phyloP scores from a whole-genome alignment of 2,113 vertebrate species.

The Oplegnathus fasciatus region DNA sequence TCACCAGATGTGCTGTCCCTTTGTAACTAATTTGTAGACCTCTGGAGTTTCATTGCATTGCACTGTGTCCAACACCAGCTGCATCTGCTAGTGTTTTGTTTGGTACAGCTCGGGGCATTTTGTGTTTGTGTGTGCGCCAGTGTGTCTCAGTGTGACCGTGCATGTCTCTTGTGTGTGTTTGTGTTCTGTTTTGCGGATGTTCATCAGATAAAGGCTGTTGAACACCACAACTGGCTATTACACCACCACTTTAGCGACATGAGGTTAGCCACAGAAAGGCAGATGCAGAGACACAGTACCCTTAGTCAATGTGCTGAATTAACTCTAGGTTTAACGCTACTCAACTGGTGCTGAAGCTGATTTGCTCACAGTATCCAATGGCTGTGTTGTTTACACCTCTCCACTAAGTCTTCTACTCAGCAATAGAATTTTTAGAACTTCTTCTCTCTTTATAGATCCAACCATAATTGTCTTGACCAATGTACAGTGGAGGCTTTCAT shows the following conservation, averaged over 20 bases:
- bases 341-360: background rate
- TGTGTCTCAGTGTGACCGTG: constrained; percentile 16
- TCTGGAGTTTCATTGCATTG: constrained; percentile 56
- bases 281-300: constrained; percentile 52
- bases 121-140: constrained; percentile 42
- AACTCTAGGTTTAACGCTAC: constrained; percentile 31
- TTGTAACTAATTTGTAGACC: constrained; percentile 69
- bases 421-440: constrained; percentile 1
- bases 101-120: constrained; percentile 62
- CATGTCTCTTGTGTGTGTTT: constrained; percentile 42
- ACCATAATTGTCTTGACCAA: constrained; percentile 28
- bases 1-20: constrained; percentile 70
- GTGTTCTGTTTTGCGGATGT: constrained; percentile 64
- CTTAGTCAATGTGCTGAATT: constrained; percentile 41
- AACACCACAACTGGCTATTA: constrained; percentile 71
- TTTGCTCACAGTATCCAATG: background rate
- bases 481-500: constrained; percentile 33
- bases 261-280: constrained; percentile 70
- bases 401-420: background rate
- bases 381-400: constrained; percentile 39
- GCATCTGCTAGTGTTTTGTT: constrained; percentile 80
- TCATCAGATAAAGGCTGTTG: constrained; percentile 77
- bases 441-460: constrained; percentile 16
- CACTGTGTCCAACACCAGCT: constrained; percentile 48
- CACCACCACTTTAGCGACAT: constrained; percentile 63